A percentile compares a stretch with the other conserved stretches of the same genome.
Conservation (phyloP, 2,797 vertebrate genomes). For the Emydoidea blandingii region DNA sequence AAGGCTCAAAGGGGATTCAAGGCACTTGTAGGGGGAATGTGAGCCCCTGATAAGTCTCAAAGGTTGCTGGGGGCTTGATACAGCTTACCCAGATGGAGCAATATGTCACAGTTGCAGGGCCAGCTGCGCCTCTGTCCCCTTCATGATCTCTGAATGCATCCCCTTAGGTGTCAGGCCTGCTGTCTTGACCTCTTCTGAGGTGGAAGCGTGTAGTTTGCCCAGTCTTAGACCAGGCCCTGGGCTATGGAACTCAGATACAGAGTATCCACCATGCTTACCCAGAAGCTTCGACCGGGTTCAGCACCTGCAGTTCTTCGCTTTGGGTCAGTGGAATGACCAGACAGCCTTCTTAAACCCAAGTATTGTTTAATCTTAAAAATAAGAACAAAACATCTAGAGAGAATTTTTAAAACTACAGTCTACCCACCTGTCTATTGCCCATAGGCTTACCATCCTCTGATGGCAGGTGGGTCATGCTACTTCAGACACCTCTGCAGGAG, state of each 20-base stretch:
- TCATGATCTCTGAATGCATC: background rate
- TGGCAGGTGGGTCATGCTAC: background rate
- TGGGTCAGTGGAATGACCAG: slow-evolving; percentile 1
- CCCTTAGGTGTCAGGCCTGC: background rate
- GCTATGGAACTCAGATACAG: background rate
- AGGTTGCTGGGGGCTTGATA: background rate
- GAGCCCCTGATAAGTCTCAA: background rate
- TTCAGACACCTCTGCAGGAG: background rate
- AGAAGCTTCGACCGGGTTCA: background rate
- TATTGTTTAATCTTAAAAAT: background rate
- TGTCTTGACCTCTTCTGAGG: background rate
- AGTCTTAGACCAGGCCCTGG: background rate
- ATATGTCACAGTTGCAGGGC: background rate
- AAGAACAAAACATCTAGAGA: background rate
- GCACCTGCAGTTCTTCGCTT: background rate
- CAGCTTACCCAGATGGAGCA: background rate
- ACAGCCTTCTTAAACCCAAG: background rate
- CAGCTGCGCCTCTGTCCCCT: background rate
- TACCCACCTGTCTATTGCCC: background rate
- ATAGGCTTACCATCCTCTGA: background rate
- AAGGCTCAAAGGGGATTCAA: background rate
- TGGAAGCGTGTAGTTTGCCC: background rate
- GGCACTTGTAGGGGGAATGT: background rate
- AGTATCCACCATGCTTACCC: background rate
- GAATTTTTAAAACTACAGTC: background rate